Base-by-base conservation (phyloP, 2,797 vertebrate species). In the Dermochelys coriacea region DNA sequence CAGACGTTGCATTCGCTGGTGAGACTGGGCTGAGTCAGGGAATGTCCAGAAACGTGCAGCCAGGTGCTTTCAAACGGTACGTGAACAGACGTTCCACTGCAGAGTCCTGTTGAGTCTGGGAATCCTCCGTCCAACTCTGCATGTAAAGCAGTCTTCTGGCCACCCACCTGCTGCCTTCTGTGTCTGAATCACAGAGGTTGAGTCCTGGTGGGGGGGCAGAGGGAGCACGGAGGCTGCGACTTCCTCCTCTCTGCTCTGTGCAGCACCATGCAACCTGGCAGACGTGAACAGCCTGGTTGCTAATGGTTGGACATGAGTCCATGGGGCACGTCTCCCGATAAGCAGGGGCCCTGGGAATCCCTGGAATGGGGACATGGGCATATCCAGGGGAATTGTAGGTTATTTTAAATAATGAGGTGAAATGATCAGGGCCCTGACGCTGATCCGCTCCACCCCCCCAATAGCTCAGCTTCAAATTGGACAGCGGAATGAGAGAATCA, bases 181-280 rank as follows among this genome's bases (percentile, higher is more conserved):
- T 93, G 64, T 37, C 93, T 96, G 96, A 95, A 47, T 94, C 95
- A 96, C 71, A 8, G 91, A 54, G 61, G 74, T 15, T 5, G 2
- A 71, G 41, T 55, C 85, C 74, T 12, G 54, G 47, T 11, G 49
- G 12, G 12, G 49, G 49, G 11, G 49, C 49, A 49, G 49, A 2
- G 51, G 21, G 1, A 0, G 1, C 37, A 82, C 25, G 1, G 51
- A 87, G 49, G 34, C 29, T 50, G 49, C 23, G 50, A 86, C 78
- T 95, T 95, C 91, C 91, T 41, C 9, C 91, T 41, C 9, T 15
- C 75, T 50, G 74, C 9, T 15, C 37, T 12, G 18, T 34, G 84
- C 49, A 78, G 87, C 29, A 47, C 84, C 55, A 29, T 1, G 83
- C 1, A 1, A 45, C 6, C 7, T 86, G 88, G 87, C 84, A 50